Percentiles rank a stretch among this genome's conserved stretches.
Evolutionary conservation across 2,797 vertebrate species (phyloP).

Genomic region (Cirrhinus mrigala): DNA sequence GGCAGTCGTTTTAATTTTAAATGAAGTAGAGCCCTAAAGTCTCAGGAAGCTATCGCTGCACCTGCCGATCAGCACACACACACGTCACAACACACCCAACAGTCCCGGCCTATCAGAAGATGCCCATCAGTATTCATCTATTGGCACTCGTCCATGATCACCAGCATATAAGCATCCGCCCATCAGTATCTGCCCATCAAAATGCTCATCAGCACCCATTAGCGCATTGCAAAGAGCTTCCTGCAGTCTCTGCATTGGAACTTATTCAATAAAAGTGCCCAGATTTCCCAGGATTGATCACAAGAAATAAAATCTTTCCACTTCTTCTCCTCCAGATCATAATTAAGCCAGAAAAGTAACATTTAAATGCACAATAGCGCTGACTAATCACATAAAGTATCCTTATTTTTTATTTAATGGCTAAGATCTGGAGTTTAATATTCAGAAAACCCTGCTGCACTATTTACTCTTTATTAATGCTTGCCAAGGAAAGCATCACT

Average conservation of each 20-base stretch:
- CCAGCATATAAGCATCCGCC: too few relatives aligned
- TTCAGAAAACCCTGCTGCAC: neutral
- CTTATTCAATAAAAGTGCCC: conserved; percentile 74
- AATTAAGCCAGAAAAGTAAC: conserved; percentile 64
- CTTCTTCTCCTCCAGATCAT: conserved; percentile 61
- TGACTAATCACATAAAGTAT: conserved; percentile 63
- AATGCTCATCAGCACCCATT: conserved; percentile 20
- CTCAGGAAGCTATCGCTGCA: conserved; percentile 54
- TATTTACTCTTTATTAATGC: neutral
- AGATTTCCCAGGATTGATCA: conserved; percentile 61
- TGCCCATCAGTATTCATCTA: neutral
- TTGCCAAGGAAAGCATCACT: neutral
- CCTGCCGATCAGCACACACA: neutral
- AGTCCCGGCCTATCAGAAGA: neutral
- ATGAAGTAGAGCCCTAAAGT: conserved; percentile 63
- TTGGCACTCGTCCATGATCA: neutral
- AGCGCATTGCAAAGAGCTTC: conserved; percentile 60
- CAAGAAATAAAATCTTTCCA: conserved; percentile 63
- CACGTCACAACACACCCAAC: neutral
- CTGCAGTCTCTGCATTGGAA: conserved; percentile 70
- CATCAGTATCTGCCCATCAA: neutral
- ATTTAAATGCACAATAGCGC: conserved; percentile 65
- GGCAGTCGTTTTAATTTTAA: conserved; percentile 72
- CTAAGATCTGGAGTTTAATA: neutral
- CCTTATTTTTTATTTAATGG: conserved; percentile 31